Conservation (phyloP, 2,113 vertebrate genomes). For the Mobula birostris region DNA sequence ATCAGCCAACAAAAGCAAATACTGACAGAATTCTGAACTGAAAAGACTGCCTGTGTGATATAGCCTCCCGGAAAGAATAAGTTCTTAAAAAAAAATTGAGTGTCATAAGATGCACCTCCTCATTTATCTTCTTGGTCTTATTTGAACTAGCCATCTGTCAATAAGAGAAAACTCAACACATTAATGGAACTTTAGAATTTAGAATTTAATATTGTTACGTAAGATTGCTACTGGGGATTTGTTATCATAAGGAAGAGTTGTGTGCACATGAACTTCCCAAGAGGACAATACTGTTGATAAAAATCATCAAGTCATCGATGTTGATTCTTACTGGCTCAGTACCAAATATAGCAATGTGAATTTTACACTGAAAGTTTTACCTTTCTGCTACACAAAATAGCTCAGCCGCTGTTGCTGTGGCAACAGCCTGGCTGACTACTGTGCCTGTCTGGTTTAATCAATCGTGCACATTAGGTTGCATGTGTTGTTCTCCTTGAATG, state of each 20-base stretch:
- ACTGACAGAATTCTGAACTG: background rate
- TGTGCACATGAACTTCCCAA: background rate
- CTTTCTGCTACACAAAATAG: background rate
- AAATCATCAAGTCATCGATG: background rate
- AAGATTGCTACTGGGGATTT: background rate
- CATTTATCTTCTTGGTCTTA: background rate
- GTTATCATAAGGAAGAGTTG: background rate
- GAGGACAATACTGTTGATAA: background rate
- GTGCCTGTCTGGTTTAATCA: background rate
- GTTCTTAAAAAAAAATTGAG: background rate
- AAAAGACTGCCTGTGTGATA: background rate
- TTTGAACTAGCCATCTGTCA: background rate
- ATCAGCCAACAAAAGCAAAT: background rate
- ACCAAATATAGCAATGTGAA: background rate
- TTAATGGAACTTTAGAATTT: background rate
- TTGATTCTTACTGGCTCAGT: background rate
- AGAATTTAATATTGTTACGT: background rate
- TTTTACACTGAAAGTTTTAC: slow-evolving; percentile 11
- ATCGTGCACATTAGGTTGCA: background rate
- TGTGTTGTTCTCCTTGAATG: background rate
- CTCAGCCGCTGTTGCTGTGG: slow-evolving; percentile 12
- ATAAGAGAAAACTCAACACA: background rate
- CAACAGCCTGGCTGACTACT: background rate
- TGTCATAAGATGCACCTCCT: background rate
- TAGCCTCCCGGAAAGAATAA: background rate